Percentiles rank a stretch among this genome's conserved stretches.
Evolutionary conservation across 2,797 vertebrate species (phyloP).

Genomic region (Hydrophis major): DNA sequence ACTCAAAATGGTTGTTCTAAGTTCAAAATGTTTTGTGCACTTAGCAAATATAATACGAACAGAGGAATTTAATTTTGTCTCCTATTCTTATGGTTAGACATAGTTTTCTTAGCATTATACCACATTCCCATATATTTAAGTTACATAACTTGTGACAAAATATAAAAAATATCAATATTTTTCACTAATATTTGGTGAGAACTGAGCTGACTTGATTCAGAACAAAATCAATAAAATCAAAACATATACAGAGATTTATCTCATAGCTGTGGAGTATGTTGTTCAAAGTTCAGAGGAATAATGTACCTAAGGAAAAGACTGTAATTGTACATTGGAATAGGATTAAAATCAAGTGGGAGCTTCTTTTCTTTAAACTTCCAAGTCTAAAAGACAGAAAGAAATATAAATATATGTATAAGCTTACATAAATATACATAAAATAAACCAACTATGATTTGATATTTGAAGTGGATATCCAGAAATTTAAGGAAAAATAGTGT

Average conservation of each 20-base stretch:
- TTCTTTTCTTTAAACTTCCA: constrained; percentile 40
- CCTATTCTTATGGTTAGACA: neutral
- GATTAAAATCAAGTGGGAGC: neutral
- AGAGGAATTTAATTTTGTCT: neutral
- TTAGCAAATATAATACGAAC: neutral
- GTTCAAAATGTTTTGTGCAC: neutral
- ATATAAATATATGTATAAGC: neutral
- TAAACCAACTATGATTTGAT: neutral
- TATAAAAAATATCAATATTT: neutral
- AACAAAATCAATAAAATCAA: no score
- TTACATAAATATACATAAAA: neutral
- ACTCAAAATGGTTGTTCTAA: neutral
- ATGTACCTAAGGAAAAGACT: constrained; percentile 38
- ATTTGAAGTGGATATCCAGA: neutral
- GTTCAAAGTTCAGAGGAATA: neutral
- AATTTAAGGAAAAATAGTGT: neutral
- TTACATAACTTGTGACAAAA: neutral
- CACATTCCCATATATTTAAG: neutral
- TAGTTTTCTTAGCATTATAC: neutral
- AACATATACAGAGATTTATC: neutral
- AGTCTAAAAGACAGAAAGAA: constrained; percentile 22
- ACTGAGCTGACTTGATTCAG: no score
- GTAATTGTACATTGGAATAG: constrained; percentile 36
- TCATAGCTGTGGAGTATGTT: no score
- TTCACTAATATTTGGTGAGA: no score